phyloP scores from a whole-genome alignment of 2,113 vertebrate genomes.

The Pogona vitticeps region DNA sequence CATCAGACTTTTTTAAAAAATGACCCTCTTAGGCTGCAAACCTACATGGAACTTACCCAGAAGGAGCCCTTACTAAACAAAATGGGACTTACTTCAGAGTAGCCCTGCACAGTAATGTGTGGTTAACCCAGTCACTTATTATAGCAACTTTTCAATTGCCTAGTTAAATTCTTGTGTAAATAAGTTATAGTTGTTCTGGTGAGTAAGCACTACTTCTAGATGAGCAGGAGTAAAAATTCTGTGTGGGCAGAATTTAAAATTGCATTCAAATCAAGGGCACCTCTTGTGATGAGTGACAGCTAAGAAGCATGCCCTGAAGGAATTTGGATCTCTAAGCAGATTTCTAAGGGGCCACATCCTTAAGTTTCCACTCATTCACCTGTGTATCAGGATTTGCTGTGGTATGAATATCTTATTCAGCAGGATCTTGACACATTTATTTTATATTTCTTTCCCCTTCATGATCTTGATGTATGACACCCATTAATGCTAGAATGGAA shows the following conservation, averaged over 20 bases:
- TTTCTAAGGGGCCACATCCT: slow-evolving; percentile 15
- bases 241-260: slow-evolving; percentile 18
- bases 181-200: not conserved
- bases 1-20: not conserved
- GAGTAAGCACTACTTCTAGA: not conserved
- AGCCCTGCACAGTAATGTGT: not conserved
- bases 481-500: not conserved
- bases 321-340: slow-evolving; percentile 32
- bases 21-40: not conserved
- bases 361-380: not conserved
- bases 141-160: not conserved
- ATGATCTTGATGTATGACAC: not conserved
- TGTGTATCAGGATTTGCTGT: slow-evolving; percentile 9
- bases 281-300: slow-evolving; percentile 20
- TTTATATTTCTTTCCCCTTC: slow-evolving; percentile 13
- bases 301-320: slow-evolving; percentile 21
- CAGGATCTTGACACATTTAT: slow-evolving; percentile 1
- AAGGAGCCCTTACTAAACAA: not conserved
- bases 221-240: slow-evolving; percentile 31
- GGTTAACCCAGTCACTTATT: not conserved
- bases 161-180: slow-evolving; percentile 16
- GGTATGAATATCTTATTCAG: slow-evolving; percentile 10
- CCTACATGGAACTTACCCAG: not conserved
- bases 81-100: not conserved
- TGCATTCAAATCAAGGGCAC: slow-evolving; percentile 21